Conservation (phyloP, 2,797 vertebrate species). For the Denticeps clupeoides region DNA sequence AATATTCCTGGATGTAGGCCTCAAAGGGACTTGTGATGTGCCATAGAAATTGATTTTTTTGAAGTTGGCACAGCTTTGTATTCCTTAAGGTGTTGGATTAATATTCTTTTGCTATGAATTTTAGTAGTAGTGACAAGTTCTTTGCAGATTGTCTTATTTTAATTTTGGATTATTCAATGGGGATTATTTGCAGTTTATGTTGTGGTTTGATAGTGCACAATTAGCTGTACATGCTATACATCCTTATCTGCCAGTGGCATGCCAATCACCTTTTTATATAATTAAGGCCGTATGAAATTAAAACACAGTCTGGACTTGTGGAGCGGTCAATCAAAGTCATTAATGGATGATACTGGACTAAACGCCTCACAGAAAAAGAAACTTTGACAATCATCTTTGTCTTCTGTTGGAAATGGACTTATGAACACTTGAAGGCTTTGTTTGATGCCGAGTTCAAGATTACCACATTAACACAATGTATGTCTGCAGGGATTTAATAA, state of each 20-base stretch:
- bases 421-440: slow-evolving; percentile 50
- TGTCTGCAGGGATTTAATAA: slow-evolving; percentile 34
- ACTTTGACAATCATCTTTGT: slow-evolving; percentile 65
- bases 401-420: slow-evolving; percentile 44
- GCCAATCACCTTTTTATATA: neutral
- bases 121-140: slow-evolving; percentile 4
- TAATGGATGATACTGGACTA: slow-evolving; percentile 41
- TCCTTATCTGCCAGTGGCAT: neutral
- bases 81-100: neutral
- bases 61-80: neutral
- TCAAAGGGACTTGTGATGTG: neutral
- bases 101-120: slow-evolving; percentile 4
- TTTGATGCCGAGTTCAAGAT: slow-evolving; percentile 36
- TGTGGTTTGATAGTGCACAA: slow-evolving; percentile 3
- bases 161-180: neutral
- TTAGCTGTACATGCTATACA: neutral
- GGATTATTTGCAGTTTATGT: slow-evolving; percentile 1
- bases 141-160: slow-evolving; percentile 1
- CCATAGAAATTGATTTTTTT: neutral
- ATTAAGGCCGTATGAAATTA: neutral
- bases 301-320: slow-evolving; percentile 3
- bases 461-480: slow-evolving; percentile 7
- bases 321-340: slow-evolving; percentile 59
- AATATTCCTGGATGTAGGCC: neutral
- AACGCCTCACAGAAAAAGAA: slow-evolving; percentile 44